Evolutionary conservation across 2,888 invertebrate genomes (phyloP), one percentile per base, ranked within the genome.

Genomic region (Agapetus fuscipes): DNA sequence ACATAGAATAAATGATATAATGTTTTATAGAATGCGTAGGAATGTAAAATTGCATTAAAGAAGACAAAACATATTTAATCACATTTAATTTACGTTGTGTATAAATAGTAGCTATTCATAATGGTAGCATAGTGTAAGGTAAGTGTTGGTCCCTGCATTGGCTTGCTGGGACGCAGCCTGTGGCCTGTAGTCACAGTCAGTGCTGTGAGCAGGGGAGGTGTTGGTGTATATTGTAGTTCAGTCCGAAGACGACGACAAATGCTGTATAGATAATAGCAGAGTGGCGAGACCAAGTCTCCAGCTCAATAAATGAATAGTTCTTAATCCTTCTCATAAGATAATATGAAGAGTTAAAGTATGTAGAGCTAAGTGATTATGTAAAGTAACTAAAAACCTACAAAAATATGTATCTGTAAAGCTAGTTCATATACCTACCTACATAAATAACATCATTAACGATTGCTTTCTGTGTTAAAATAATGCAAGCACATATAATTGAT

Each of bases 211-310:
- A n/a, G n/a, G n/a, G n/a, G n/a, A n/a, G n/a, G n/a, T n/a, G n/a
- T n/a, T n/a, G n/a, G n/a, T n/a, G n/a, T n/a, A n/a, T n/a, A n/a
- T n/a, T n/a, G n/a, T n/a, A n/a, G n/a, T n/a, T n/a, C n/a, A n/a
- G n/a, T n/a, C n/a, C n/a, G n/a, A n/a, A n/a, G n/a, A n/a, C n/a
- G n/a, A n/a, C n/a, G n/a, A n/a, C 55, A 68, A 69, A 76, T 76
- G 77, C 77, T 77, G 77, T 77, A 75, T 76, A 76, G 77, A 77
- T 77, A 76, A 77, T 76, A 74, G 69, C 9, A 20, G 9, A 20
- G 9, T 9, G 4, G 20, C 20, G 4, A 9, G n/a, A n/a, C n/a
- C n/a, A n/a, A n/a, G n/a, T n/a, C n/a, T n/a, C n/a, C n/a, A n/a
- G n/a, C n/a, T n/a, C n/a, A n/a, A n/a, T n/a, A n/a, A n/a, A n/a